Evolutionary conservation across 2,888 invertebrate genomes (phyloP).

Genomic region (Eugnorisma glareosa): DNA sequence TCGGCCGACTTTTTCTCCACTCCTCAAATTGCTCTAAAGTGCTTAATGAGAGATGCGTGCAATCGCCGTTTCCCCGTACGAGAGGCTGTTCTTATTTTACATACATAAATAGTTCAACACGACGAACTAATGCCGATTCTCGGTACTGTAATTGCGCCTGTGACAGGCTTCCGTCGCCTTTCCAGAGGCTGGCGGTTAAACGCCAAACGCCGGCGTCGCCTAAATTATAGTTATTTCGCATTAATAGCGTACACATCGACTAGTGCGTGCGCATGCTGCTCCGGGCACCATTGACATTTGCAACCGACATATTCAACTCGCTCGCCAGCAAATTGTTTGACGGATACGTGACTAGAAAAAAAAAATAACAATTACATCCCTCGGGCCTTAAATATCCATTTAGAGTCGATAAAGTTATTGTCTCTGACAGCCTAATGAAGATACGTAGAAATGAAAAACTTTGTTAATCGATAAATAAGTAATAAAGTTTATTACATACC

Average conservation of each 20-base stretch:
- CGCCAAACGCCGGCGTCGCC: slow-evolving; percentile 82
- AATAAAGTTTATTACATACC: slow-evolving; percentile 43
- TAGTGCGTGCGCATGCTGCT: slow-evolving; percentile 84
- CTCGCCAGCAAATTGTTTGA: slow-evolving; percentile 67
- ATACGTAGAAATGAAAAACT: slow-evolving; percentile 44
- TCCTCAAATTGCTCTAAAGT: slow-evolving; percentile 90
- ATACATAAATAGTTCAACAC: slow-evolving; percentile 90
- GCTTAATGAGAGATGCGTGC: slow-evolving; percentile 91
- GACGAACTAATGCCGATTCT: slow-evolving; percentile 90
- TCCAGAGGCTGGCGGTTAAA: slow-evolving; percentile 83
- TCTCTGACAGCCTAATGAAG: slow-evolving; percentile 47
- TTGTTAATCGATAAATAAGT: slow-evolving; percentile 54
- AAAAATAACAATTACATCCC: slow-evolving; percentile 43
- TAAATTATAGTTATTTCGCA: slow-evolving; percentile 89
- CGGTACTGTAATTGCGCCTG: slow-evolving; percentile 89
- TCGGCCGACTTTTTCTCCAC: slow-evolving; percentile 88
- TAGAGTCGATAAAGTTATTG: slow-evolving; percentile 54
- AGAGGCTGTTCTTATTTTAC: slow-evolving; percentile 89
- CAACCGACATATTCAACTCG: slow-evolving; percentile 70
- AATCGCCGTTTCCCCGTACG: slow-evolving; percentile 90
- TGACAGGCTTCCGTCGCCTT: slow-evolving; percentile 90
- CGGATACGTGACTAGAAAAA: slow-evolving; percentile 67
- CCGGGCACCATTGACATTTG: slow-evolving; percentile 83
- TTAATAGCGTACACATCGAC: slow-evolving; percentile 86
- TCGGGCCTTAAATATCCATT: slow-evolving; percentile 40